Evolutionary conservation across 1,140 invertebrate genomes (phyloP).

Genomic region (Diprion similis): DNA sequence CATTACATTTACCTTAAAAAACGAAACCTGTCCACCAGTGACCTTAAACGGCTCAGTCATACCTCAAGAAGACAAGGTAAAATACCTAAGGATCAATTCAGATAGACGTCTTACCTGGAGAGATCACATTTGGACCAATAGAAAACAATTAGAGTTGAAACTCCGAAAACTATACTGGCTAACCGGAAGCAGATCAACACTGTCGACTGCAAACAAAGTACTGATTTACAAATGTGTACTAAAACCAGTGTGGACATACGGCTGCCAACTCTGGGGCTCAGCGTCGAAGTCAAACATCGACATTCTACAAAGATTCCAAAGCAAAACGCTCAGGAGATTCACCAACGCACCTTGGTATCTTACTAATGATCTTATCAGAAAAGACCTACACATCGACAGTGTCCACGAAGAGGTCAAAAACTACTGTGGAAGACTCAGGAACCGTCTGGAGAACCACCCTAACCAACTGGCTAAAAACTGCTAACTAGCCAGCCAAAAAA

Average conservation of each 20-base stretch:
- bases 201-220: constrained; percentile 36
- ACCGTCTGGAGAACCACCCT: background rate
- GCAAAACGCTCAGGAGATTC: constrained; percentile 31
- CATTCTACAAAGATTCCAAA: constrained; percentile 31
- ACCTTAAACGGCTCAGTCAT: constrained; percentile 16
- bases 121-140: constrained; percentile 26
- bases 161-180: constrained; percentile 36
- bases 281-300: constrained; percentile 29
- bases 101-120: constrained; percentile 22
- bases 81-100: constrained; percentile 24
- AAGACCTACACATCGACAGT: background rate
- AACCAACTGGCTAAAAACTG: background rate
- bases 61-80: constrained; percentile 22
- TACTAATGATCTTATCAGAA: background rate
- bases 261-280: constrained; percentile 37
- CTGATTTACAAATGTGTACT: constrained; percentile 39
- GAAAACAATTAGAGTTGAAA: constrained; percentile 29
- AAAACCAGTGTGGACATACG: constrained; percentile 41
- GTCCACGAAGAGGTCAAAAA: constrained; percentile 3
- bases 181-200: constrained; percentile 24
- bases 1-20: constrained; percentile 37
- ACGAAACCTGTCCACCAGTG: constrained; percentile 16
- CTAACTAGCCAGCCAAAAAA: background rate
- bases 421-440: background rate
- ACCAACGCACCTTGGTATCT: constrained; percentile 29